Base-by-base conservation (phyloP, 2,888 invertebrate species). In the Eurytoma adleriae region DNA sequence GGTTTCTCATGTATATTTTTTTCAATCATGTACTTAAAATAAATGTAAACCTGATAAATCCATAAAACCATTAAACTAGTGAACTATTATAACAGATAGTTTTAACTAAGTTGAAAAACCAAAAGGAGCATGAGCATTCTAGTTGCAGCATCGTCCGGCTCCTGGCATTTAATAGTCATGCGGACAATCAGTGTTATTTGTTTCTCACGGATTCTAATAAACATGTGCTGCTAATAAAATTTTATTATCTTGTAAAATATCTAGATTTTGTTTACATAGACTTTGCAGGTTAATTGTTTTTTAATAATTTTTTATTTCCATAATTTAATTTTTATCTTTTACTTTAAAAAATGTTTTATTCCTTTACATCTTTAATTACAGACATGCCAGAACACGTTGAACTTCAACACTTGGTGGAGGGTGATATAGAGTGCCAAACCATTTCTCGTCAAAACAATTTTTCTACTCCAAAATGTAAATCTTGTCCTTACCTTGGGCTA, bases 401-500 rank as follows among this genome's bases (percentile, higher is more conserved):
- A 91, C 92, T 96, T 77, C 96, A 96, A 90, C 95, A 96, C 87
- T 93, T 96, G 82, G 96, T 96, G 71, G 95, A 95, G 84, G 92
- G 92, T 86, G 89, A 92, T 84, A 88, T 91, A 85, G 87, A 91
- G 88, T 83, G 89, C 88, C 85, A 92, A 71, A 93, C 92, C 82
- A 78, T 70, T 59, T 61, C 78, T 62, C 92, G 92, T 88, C 91
- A 92, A 88, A 91, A 92, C 83, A 89, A 92, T 81, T 92, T 92
- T 48, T 90, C 92, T 10, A 89, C 91, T 78, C 91, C 92, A 86
- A 89, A 92, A 56, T 89, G 87, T 72, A 91, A 90, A 84, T 87
- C 90, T 86, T 96, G 95, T 87, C 96, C 96, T 0, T 96, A 96
- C 87, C 92, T 97, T 83, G 97, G 97, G 52, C 92, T 97, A 83